Evolutionary conservation across 2,113 vertebrate species (phyloP), one percentile per base, ranked within the genome.

Genomic region (Marmota flaviventris): DNA sequence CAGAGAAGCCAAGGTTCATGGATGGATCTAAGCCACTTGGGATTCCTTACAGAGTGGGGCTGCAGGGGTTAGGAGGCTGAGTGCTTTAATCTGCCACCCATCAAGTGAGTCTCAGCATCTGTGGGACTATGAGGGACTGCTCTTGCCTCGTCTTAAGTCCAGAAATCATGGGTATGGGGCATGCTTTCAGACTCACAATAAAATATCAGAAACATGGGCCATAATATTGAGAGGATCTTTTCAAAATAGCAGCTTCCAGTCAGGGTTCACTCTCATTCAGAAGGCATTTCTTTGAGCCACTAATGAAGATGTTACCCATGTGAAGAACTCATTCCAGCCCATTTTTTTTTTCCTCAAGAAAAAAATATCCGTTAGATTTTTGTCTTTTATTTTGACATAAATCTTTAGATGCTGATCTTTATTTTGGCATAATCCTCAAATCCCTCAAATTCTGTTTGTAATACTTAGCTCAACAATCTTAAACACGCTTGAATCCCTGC

Each of bases 371-470:
- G 79, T 79, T 45, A 79, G 87, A 69, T 42, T 65, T 37, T 79
- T 65, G 61, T 27, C 61, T 94, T 45, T 85, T 63, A 65, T 90
- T 92, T 95, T 70, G 70, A 65, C 34, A 18, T 78, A 58, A 58
- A 22, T 95, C 51, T 85, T 91, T 84, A 48, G 82, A 73, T 85
- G 63, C 63, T 24, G 69, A 8, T 67, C 58, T 95, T 85, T 91
- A 76, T 85, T 94, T 98, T 67, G 84, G 42, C 58, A 25, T 39
- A 90, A 67, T 87, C 65, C 58, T 92, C 39, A 70, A 25, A 69
- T 93, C 61, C 89, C 53, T 73, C 45, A 32, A 61, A 20, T 78
- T 90, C 82, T 85, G 0, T 77, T 84, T 45, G 45, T 87, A 83
- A 48, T 32, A 58, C 61, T 79, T 79, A 39, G 70, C 69, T 86